A percentile compares a stretch with the other conserved stretches of the same genome.
Conservation (phyloP, 2,888 invertebrate genomes). For the Drosophila macrospina region DNA sequence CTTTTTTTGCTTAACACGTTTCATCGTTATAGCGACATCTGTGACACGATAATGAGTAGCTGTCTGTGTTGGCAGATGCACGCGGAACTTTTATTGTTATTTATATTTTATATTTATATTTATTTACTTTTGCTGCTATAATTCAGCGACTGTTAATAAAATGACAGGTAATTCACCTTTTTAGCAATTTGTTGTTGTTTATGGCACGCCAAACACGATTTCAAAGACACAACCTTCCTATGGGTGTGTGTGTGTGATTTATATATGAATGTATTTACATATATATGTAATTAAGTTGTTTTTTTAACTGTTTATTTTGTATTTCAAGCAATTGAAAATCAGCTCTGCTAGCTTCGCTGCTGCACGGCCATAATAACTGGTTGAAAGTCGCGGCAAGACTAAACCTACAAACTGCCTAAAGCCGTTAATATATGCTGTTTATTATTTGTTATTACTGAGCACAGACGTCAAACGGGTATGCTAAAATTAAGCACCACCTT, state of each 20-base stretch:
- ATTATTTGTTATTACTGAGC: slow-evolving; percentile 7
- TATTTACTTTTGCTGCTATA: neutral
- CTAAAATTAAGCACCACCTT: neutral
- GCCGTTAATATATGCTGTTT: slow-evolving; percentile 23
- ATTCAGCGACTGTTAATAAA: neutral
- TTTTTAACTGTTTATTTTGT: neutral
- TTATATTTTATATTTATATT: neutral
- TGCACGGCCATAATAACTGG: slow-evolving; percentile 49
- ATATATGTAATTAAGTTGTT: slow-evolving; percentile 12
- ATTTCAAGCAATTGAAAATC: slow-evolving; percentile 15
- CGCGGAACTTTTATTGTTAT: slow-evolving; percentile 1
- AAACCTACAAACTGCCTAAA: slow-evolving; percentile 29
- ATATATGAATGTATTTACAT: neutral
- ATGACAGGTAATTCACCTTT: slow-evolving; percentile 48
- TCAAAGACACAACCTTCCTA: slow-evolving; percentile 34
- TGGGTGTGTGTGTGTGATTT: slow-evolving; percentile 3
- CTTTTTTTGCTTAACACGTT: neutral
- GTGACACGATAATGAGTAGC: slow-evolving; percentile 1
- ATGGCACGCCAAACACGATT: slow-evolving; percentile 46
- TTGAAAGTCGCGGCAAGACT: slow-evolving; percentile 60
- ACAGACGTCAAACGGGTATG: neutral
- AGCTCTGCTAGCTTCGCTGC: slow-evolving; percentile 18
- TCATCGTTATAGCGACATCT: slow-evolving; percentile 1
- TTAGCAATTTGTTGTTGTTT: slow-evolving; percentile 6
- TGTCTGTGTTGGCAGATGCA: too few species aligned